Conservation (phyloP, 2,797 vertebrate genomes). For the Labroides dimidiatus region DNA sequence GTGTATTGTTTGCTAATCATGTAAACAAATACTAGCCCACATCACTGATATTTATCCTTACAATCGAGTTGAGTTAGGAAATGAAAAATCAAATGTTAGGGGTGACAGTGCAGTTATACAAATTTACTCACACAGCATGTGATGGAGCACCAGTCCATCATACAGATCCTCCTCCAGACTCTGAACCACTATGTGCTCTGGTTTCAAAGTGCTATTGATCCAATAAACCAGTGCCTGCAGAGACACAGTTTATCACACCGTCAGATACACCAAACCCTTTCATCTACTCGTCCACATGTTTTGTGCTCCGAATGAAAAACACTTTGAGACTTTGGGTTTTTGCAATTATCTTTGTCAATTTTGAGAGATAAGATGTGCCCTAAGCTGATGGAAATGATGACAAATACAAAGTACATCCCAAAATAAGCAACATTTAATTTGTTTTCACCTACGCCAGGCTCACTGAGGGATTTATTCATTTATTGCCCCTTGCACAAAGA, state of each 20-base stretch:
- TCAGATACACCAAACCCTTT: slow-evolving; percentile 49
- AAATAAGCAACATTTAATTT: slow-evolving; percentile 12
- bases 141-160: slow-evolving; percentile 95
- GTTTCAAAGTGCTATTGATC: slow-evolving; percentile 90
- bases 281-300: slow-evolving; percentile 23
- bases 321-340: neutral
- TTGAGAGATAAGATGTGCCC: slow-evolving; percentile 15
- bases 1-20: no score
- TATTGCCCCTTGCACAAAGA: slow-evolving; percentile 16
- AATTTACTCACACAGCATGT: slow-evolving; percentile 90
- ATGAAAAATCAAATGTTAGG: slow-evolving; percentile 22
- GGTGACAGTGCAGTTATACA: neutral
- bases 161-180: slow-evolving; percentile 93
- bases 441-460: slow-evolving; percentile 11
- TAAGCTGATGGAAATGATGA: slow-evolving; percentile 18
- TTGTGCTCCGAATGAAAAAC: slow-evolving; percentile 29
- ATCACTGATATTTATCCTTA: no score
- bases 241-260: slow-evolving; percentile 63
- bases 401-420: slow-evolving; percentile 13
- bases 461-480: slow-evolving; percentile 34
- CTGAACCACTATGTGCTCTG: slow-evolving; percentile 92
- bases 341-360: slow-evolving; percentile 17
- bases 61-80: neutral
- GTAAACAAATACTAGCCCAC: no score
- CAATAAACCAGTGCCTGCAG: slow-evolving; percentile 87